Base-by-base conservation (phyloP, 1,140 invertebrate species). In the Drosophila guanche region DNA sequence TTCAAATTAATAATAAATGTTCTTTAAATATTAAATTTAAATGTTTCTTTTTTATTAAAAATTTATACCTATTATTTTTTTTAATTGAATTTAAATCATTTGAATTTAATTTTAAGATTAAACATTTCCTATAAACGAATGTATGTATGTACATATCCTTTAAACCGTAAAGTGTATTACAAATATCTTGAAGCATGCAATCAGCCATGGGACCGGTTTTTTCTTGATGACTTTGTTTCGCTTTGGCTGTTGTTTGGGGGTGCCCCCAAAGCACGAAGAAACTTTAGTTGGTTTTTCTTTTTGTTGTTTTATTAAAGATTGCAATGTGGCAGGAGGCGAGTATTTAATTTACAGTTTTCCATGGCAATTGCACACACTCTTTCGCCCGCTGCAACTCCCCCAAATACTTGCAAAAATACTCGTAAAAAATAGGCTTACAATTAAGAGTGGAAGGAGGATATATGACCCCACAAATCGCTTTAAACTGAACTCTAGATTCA, bases 161-260 rank as follows among this genome's bases (percentile, higher is more conserved):
- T 29, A 22, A 27, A 42, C 7, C 4, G 16, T 20, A n/a, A 2
- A 54, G 62, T 7, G 73, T 61, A 76, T 61, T 7, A 56, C 61
- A 73, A 61, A 40, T 61, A 73, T 61, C 58, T 58, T 45, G 23
- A 51, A 33, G 43, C 70, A 69, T 62, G 63, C 70, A 74, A 74
- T 69, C 54, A 54, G 56, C 41, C 42, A 42, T 62, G 37, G 43
- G 57, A 76, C 63, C 74, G 58, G 74, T 68, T 74, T 74, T 55
- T 14, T n/a, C 22, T 55, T 74, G 74, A 77, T 77, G 74, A 77
- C 74, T 77, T 77, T 77, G 70, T 77, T 77, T 69, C 68, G 45
- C 42, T 53, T 70, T 59, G 51, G 50, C 60, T 12, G 33, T 37
- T 10, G 33, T 12, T 16, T 22, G 16, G 33, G 33, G 33, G 33